These are phyloP conservation scores for Dasypolia templi DNA, from an alignment of 2,888 invertebrate species.

Conservation along the genomic window DNA sequence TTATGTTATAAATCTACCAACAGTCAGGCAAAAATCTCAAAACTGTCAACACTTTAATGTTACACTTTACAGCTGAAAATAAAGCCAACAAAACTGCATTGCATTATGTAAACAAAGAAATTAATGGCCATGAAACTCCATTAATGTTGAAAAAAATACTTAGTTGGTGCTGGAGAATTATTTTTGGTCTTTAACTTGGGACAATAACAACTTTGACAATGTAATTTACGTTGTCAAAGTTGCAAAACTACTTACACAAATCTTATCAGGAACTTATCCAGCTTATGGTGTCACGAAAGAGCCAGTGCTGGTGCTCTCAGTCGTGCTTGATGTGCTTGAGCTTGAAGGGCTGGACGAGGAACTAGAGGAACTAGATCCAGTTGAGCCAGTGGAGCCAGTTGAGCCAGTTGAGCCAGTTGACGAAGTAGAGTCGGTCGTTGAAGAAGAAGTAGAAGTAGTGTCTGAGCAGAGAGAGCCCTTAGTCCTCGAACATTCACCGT, in stretches of 20 bases:
- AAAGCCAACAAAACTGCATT: background rate
- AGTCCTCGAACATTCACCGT: slow-evolving; percentile 77
- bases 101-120: too few relatives aligned
- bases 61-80: background rate
- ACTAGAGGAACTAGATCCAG: background rate
- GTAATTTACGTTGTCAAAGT: background rate
- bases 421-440: slow-evolving; percentile 41
- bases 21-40: background rate
- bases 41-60: background rate
- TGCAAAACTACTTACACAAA: slow-evolving; percentile 3
- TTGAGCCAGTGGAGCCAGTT: background rate
- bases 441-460: slow-evolving; percentile 46
- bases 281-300: background rate
- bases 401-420: slow-evolving; percentile 4
- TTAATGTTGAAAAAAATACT: background rate
- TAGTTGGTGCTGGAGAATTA: too few relatives aligned
- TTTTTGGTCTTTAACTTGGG: too few relatives aligned
- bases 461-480: slow-evolving; percentile 72
- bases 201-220: too few relatives aligned
- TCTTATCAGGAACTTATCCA: slow-evolving; percentile 40
- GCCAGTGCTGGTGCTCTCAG: background rate
- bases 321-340: slow-evolving; percentile 10
- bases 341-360: slow-evolving; percentile 32
- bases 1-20: too few relatives aligned
- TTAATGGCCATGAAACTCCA: too few relatives aligned